These are phyloP conservation scores for Andrena chrysosceles DNA, from an alignment of 2,888 invertebrate genomes.

Conservation along the genomic window DNA sequence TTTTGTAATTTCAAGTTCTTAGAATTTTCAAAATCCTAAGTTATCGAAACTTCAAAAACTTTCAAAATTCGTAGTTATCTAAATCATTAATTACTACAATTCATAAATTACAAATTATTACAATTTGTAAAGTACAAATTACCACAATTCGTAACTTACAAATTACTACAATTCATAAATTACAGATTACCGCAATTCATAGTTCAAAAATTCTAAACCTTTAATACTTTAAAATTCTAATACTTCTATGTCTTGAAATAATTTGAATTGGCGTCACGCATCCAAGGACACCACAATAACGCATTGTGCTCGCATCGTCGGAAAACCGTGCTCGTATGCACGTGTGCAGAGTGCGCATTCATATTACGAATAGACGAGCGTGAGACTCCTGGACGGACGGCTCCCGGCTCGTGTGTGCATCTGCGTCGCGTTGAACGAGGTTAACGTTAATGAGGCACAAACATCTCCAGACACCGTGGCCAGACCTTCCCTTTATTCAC, in stretches of 20 bases:
- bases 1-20: no score
- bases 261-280: conserved; percentile 14
- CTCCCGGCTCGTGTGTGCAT: conserved; percentile 69
- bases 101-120: no score
- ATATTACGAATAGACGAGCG: conserved; percentile 52
- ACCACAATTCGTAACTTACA: no score
- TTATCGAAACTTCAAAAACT: no score
- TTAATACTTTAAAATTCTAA: background rate
- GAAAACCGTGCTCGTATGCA: background rate
- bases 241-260: background rate
- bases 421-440: conserved; percentile 75
- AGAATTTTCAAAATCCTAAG: no score
- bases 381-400: conserved; percentile 67
- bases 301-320: conserved; percentile 28
- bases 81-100: no score
- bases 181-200: no score
- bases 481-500: conserved; percentile 66
- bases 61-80: no score
- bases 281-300: conserved; percentile 20
- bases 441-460: conserved; percentile 77
- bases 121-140: no score
- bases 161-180: background rate
- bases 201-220: background rate
- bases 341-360: background rate
- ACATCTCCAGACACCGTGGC: conserved; percentile 69